Percentiles rank a stretch among this genome's conserved stretches.
Conservation (phyloP, 2,113 vertebrate species). For the Atrichornis clamosus region DNA sequence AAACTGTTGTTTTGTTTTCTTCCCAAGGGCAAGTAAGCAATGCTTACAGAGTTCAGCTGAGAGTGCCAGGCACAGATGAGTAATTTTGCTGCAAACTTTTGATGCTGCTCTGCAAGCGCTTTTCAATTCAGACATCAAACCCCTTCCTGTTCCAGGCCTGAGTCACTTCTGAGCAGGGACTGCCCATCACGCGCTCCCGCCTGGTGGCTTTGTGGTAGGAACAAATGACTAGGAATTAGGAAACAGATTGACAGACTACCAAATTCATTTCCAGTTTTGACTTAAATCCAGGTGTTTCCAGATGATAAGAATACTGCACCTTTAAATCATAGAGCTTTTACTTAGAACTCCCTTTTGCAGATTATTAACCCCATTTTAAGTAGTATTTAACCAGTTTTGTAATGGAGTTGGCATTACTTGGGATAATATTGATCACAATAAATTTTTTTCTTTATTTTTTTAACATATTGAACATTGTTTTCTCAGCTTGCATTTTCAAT, state of each 20-base stretch:
- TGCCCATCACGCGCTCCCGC: neutral
- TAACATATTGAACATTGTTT: neutral
- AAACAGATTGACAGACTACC: conserved; percentile 2
- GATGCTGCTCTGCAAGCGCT: neutral
- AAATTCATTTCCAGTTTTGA: conserved; percentile 11
- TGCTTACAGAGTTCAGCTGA: neutral
- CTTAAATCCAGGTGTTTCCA: conserved; percentile 39
- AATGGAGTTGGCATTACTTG: neutral
- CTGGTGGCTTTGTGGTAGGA: conserved; percentile 34
- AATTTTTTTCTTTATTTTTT: neutral
- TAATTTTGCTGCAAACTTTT: conserved; percentile 28
- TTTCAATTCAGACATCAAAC: conserved; percentile 28
- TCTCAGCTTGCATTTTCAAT: neutral
- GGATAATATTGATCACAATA: neutral
- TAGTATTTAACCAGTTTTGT: neutral
- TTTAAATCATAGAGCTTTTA: neutral
- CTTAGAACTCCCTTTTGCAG: neutral
- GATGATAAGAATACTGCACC: conserved; percentile 14
- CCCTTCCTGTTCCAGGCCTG: conserved; percentile 5
- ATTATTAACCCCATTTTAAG: neutral
- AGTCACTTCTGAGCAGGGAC: neutral
- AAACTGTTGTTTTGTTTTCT: neutral
- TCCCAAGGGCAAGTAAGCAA: neutral
- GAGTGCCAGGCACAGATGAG: neutral
- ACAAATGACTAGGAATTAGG: conserved; percentile 24